A percentile compares a stretch with the other conserved stretches of the same genome.
phyloP scores from a whole-genome alignment of 2,888 invertebrate species.

The Tanypteryx hageni region DNA sequence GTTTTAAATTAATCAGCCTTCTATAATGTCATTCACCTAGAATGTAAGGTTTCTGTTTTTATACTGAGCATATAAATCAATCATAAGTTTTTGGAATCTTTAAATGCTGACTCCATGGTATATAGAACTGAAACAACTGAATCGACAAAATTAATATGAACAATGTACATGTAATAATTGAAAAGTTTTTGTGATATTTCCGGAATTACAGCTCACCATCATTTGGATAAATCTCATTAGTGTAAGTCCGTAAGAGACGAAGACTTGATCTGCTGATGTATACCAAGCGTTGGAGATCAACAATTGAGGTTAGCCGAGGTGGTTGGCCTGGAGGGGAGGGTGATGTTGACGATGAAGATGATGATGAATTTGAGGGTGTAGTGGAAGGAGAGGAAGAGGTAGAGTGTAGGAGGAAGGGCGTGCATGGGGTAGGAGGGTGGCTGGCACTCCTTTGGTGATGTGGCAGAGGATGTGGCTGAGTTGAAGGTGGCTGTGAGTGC shows the following conservation, averaged over 20 bases:
- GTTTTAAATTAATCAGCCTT: too few species aligned
- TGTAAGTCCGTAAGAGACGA: slow-evolving; percentile 88
- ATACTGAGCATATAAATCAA: too few species aligned
- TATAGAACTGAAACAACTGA: too few species aligned
- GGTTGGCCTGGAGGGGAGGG: slow-evolving; percentile 72
- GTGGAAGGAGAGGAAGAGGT: slow-evolving; percentile 69
- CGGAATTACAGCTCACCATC: slow-evolving; percentile 74
- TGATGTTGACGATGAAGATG: slow-evolving; percentile 39
- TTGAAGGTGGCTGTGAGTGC: slow-evolving; percentile 6
- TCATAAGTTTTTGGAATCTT: too few species aligned
- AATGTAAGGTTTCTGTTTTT: too few species aligned
- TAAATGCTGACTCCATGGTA: too few species aligned
- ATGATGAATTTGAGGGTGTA: slow-evolving; percentile 45
- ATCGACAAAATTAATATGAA: background rate
- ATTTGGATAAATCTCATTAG: slow-evolving; percentile 94
- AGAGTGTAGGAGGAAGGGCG: slow-evolving; percentile 46
- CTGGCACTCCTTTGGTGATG: slow-evolving; percentile 52
- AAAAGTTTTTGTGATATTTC: background rate
- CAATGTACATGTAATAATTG: background rate
- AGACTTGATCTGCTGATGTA: slow-evolving; percentile 91
- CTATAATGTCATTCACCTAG: too few species aligned
- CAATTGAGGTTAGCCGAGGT: slow-evolving; percentile 77
- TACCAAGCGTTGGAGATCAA: slow-evolving; percentile 89
- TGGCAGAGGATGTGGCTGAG: background rate
- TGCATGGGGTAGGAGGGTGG: slow-evolving; percentile 48